A percentile compares a stretch with the other conserved stretches of the same genome.
These are phyloP conservation scores for Lithophane socia DNA, from an alignment of 2,888 invertebrate genomes.

Conservation along the genomic window DNA sequence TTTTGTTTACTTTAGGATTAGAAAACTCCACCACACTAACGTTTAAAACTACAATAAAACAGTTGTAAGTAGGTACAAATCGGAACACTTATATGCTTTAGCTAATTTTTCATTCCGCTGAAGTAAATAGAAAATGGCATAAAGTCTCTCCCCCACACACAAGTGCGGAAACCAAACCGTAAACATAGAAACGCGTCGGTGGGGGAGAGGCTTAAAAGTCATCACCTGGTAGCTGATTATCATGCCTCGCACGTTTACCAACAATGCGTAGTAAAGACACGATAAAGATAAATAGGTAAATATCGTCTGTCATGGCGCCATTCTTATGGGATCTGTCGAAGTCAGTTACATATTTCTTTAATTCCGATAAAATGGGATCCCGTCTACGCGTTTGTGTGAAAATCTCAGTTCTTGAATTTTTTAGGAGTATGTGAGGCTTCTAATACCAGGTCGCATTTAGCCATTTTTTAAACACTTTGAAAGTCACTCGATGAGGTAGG, in stretches of 20 bases:
- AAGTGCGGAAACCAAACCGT: no score
- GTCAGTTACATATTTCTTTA: not conserved
- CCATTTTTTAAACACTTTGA: not conserved
- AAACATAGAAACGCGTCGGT: no score
- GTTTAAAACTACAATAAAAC: not conserved
- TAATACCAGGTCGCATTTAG: not conserved
- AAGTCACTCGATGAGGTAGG: not conserved
- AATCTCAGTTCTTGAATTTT: not conserved
- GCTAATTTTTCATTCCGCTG: not conserved
- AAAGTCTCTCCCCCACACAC: not conserved
- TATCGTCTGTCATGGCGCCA: not conserved
- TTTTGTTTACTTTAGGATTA: not conserved
- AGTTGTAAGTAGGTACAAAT: not conserved
- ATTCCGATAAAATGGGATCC: not conserved
- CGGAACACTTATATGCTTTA: not conserved
- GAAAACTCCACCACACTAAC: not conserved
- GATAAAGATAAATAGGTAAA: constrained; percentile 2
- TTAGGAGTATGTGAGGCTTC: not conserved
- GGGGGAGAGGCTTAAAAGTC: no score
- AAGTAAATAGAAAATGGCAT: constrained; percentile 3
- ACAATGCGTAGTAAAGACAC: constrained; percentile 28
- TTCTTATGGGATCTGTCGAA: not conserved
- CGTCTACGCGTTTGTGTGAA: not conserved
- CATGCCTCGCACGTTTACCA: constrained; percentile 23
- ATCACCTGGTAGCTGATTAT: constrained; percentile 20